Percentiles rank a stretch among this genome's conserved stretches.
Evolutionary conservation across 2,113 vertebrate species (phyloP).

Genomic region (Apodemus speciosus): DNA sequence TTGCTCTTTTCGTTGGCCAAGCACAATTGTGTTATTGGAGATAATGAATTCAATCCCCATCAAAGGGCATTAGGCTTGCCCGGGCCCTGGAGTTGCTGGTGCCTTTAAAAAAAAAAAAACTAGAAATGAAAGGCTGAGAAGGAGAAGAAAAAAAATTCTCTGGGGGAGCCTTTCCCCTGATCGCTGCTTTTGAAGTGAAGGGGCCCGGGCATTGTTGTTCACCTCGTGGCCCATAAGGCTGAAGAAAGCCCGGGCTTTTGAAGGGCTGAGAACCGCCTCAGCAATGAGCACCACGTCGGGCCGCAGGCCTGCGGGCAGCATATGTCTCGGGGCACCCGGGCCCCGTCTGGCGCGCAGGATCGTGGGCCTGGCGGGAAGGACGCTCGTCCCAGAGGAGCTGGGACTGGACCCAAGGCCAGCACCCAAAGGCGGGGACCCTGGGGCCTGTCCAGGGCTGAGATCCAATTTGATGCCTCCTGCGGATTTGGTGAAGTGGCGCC

Average conservation of each 20-base stretch:
- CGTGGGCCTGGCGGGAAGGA: not conserved
- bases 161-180: slow-evolving; percentile 87
- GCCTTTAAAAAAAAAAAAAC: slow-evolving; percentile 24
- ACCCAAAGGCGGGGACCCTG: not conserved
- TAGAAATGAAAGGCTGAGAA: slow-evolving; percentile 92
- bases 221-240: slow-evolving; percentile 92
- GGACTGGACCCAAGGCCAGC: not conserved
- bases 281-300: slow-evolving; percentile 87
- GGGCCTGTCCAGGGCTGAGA: not conserved
- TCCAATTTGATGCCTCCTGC: not conserved
- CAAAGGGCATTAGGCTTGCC: slow-evolving; percentile 96
- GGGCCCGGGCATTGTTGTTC: slow-evolving; percentile 88
- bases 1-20: slow-evolving; percentile 98
- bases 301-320: slow-evolving; percentile 89
- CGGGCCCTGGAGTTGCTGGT: slow-evolving; percentile 90
- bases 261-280: slow-evolving; percentile 90
- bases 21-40: slow-evolving; percentile 99
- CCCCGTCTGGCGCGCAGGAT: slow-evolving; percentile 59
- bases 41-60: slow-evolving; percentile 99
- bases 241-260: slow-evolving; percentile 91
- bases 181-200: slow-evolving; percentile 94
- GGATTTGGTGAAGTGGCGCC: too few relatives aligned
- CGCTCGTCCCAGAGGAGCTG: not conserved
- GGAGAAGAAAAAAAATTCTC: slow-evolving; percentile 85
- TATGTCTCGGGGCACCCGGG: slow-evolving; percentile 88